These are phyloP conservation scores for Mus spretus DNA, from an alignment of 2,797 vertebrate genomes.

Conservation along the genomic window DNA sequence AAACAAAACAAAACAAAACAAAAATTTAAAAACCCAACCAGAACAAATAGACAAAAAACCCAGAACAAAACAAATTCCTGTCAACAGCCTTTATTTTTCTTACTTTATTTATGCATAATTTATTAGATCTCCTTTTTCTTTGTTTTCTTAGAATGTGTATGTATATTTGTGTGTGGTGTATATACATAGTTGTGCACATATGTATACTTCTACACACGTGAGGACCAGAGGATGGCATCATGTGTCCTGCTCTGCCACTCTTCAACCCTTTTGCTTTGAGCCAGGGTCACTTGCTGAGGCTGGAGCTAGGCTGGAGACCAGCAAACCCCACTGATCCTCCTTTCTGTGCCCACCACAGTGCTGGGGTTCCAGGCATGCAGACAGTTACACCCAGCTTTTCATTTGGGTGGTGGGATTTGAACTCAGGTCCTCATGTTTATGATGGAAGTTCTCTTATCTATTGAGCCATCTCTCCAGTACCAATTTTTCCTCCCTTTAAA, in stretches of 20 bases:
- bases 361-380: too few species aligned
- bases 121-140: conserved; percentile 14
- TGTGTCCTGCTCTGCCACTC: neutral
- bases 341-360: neutral
- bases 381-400: too few species aligned
- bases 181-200: neutral
- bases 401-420: neutral
- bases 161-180: neutral
- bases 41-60: neutral
- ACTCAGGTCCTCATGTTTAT: neutral
- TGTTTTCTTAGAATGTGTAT: conserved; percentile 2
- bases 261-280: neutral
- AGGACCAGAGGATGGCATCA: neutral
- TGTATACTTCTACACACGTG: neutral
- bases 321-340: neutral
- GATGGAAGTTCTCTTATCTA: neutral
- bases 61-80: neutral
- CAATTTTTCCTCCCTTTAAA: neutral
- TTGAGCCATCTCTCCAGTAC: neutral
- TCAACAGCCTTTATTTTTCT: neutral
- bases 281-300: neutral
- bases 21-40: neutral
- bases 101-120: neutral
- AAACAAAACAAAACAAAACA: neutral
- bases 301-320: neutral